These are phyloP conservation scores for Amphimallon solstitiale DNA, from an alignment of 2,888 invertebrate species.

Conservation along the genomic window DNA sequence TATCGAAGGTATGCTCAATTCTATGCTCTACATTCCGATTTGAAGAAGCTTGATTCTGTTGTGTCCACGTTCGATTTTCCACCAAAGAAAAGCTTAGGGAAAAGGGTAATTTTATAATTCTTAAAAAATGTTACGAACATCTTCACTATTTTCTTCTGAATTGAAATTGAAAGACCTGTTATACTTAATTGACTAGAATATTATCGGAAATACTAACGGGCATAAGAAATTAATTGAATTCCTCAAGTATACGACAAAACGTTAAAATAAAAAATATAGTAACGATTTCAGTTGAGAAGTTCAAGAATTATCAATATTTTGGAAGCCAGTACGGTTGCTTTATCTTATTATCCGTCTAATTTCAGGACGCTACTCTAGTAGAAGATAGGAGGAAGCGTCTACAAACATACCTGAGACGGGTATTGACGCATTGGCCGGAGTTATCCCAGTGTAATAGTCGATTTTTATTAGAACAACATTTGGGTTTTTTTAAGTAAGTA, in stretches of 20 bases:
- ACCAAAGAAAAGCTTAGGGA: conserved; percentile 93
- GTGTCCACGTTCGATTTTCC: conserved; percentile 90
- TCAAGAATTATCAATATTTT: not conserved
- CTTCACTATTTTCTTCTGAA: no score
- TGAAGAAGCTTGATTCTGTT: conserved; percentile 84
- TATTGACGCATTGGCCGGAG: conserved; percentile 83
- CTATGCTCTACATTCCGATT: conserved; percentile 82
- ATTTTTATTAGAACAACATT: conserved; percentile 78
- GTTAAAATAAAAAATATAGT: no score
- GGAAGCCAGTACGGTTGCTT: no score
- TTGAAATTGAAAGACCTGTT: no score
- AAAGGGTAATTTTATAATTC: conserved; percentile 84
- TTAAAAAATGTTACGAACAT: no score
- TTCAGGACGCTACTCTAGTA: conserved; percentile 82
- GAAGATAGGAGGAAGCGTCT: conserved; percentile 86
- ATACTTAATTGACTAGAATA: no score
- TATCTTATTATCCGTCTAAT: conserved; percentile 31
- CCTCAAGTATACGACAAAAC: no score
- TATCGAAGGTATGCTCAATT: conserved; percentile 95
- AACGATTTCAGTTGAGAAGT: conserved; percentile 43
- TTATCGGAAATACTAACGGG: no score
- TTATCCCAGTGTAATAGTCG: conserved; percentile 80
- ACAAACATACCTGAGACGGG: conserved; percentile 87
- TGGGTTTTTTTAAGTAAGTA: conserved; percentile 88
- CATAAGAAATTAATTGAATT: no score